Evolutionary conservation across 2,113 vertebrate genomes (phyloP).

Genomic region (Muntiacus reevesi): DNA sequence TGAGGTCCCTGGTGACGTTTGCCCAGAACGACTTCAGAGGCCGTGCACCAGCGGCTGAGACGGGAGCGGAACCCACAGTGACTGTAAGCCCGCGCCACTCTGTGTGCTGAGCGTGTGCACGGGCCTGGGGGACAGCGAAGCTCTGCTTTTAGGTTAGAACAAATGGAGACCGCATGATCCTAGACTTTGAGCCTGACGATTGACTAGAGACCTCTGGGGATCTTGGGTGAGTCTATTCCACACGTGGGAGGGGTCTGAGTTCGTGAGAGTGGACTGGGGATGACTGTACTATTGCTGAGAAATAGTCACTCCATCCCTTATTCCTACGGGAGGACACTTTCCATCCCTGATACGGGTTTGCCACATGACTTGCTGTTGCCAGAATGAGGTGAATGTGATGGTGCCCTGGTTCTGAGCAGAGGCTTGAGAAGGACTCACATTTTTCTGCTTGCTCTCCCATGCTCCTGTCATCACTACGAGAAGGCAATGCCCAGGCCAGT

Average conservation of each 20-base stretch:
- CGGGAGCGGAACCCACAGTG: fast-evolving
- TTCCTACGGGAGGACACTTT: neutral
- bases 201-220: neutral
- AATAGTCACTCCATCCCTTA: neutral
- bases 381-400: neutral
- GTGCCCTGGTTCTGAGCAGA: neutral
- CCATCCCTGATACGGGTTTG: neutral
- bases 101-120: too few relatives aligned
- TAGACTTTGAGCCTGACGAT: neutral
- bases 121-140: neutral
- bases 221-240: neutral
- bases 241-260: neutral
- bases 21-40: too few relatives aligned
- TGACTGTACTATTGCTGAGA: neutral
- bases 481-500: neutral
- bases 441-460: neutral
- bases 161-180: neutral
- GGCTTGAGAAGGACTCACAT: neutral
- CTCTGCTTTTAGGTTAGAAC: neutral
- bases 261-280: neutral
- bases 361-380: neutral
- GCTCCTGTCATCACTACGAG: fast-evolving
- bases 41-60: neutral
- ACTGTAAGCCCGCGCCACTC: neutral
- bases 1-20: too few relatives aligned